phyloP scores from a whole-genome alignment of 2,888 invertebrate species.

The Synergus laeviventris region DNA sequence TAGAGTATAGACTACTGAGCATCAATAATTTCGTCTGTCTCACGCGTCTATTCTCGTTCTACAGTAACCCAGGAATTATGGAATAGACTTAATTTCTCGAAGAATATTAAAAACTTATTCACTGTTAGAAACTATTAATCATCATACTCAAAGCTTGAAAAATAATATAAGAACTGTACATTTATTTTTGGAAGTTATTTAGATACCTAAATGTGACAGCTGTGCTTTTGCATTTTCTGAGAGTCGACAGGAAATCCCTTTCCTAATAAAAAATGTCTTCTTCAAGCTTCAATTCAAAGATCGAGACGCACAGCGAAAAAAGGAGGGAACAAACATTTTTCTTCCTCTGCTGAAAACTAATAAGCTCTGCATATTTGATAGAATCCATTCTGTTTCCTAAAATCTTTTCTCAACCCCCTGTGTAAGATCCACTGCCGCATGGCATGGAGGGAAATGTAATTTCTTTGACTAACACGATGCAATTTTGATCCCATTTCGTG shows the following conservation, averaged over 20 bases:
- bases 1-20: background rate
- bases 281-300: slow-evolving; percentile 15
- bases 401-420: slow-evolving; percentile 46
- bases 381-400: slow-evolving; percentile 60
- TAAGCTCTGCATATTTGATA: slow-evolving; percentile 67
- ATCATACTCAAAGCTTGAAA: too few relatives aligned
- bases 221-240: too few relatives aligned
- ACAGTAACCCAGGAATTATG: too few relatives aligned
- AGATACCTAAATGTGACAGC: too few relatives aligned
- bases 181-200: too few relatives aligned
- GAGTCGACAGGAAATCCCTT: background rate
- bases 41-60: background rate
- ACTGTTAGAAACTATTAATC: too few relatives aligned
- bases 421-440: background rate
- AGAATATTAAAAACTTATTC: too few relatives aligned
- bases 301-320: slow-evolving; percentile 5
- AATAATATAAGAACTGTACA: too few relatives aligned
- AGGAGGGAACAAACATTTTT: slow-evolving; percentile 60
- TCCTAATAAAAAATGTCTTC: background rate
- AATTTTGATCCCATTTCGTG: slow-evolving; percentile 62
- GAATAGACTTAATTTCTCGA: too few relatives aligned
- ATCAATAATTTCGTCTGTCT: background rate
- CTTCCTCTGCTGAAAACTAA: slow-evolving; percentile 57
- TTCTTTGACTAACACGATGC: slow-evolving; percentile 65
- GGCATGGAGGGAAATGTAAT: slow-evolving; percentile 60